A percentile compares a stretch with the other conserved stretches of the same genome.
Conservation (phyloP, 1,140 invertebrate species). For the Drosophila ercepeae region DNA sequence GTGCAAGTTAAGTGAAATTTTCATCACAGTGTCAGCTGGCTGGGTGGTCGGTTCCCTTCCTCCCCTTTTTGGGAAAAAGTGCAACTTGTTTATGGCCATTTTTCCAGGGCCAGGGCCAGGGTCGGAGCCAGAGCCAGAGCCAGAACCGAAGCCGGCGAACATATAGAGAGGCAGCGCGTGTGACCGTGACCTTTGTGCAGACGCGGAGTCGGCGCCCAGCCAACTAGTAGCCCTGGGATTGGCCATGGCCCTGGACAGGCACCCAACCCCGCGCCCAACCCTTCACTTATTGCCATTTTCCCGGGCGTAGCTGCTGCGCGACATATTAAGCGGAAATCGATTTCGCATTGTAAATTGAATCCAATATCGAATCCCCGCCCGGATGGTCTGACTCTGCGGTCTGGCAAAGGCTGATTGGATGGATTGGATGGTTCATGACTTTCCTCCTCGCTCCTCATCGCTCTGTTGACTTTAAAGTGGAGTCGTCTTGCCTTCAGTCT, state of each 20-base stretch:
- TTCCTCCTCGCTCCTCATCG: too few species aligned
- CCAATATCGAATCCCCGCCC: constrained; percentile 42
- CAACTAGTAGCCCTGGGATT: constrained; percentile 48
- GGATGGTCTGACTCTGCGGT: constrained; percentile 33
- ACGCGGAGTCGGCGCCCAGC: constrained; percentile 69
- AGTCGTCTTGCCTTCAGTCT: constrained; percentile 37
- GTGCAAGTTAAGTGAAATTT: not conserved
- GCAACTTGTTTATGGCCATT: constrained; percentile 57
- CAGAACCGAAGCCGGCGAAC: constrained; percentile 6
- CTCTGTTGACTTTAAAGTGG: constrained; percentile 35
- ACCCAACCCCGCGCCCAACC: constrained; percentile 3
- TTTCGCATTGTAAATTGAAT: constrained; percentile 73
- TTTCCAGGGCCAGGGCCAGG: constrained; percentile 32
- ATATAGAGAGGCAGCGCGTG: constrained; percentile 30
- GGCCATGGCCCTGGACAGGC: constrained; percentile 29
- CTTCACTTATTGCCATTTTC: constrained; percentile 26
- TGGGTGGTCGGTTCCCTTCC: not conserved
- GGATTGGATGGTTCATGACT: too few species aligned
- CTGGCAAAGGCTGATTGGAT: constrained; percentile 9
- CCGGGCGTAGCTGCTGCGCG: constrained; percentile 21
- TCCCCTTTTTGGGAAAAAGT: constrained; percentile 20
- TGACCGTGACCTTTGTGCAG: constrained; percentile 75
- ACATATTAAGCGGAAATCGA: constrained; percentile 77
- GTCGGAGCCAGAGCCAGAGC: constrained; percentile 17
- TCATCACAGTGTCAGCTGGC: constrained; percentile 12